Percentiles rank a stretch among this genome's conserved stretches.
These are phyloP conservation scores for Indicator indicator DNA, from an alignment of 2,113 vertebrate genomes.

Conservation along the genomic window DNA sequence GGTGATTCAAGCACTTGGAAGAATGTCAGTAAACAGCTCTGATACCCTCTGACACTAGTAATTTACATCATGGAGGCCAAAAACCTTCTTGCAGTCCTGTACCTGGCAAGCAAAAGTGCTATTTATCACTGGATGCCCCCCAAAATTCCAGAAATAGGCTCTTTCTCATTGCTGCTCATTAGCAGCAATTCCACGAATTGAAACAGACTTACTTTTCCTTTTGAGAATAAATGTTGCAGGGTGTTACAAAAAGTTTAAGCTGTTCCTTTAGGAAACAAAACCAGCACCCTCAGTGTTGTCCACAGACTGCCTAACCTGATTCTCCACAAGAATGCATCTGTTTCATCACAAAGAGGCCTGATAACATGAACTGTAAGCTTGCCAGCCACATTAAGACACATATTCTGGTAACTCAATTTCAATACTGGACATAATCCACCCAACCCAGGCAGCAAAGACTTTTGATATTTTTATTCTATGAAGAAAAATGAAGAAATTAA, in stretches of 20 bases:
- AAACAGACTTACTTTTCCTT: background rate
- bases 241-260: background rate
- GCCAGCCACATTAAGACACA: background rate
- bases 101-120: background rate
- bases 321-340: background rate
- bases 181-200: background rate
- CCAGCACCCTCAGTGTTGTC: background rate
- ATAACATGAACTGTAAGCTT: background rate
- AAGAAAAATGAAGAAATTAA: background rate
- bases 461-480: background rate
- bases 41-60: background rate
- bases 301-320: background rate
- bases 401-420: background rate
- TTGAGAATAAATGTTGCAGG: background rate
- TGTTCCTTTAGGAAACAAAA: background rate
- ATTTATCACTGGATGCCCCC: background rate
- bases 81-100: background rate
- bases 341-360: background rate
- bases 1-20: background rate
- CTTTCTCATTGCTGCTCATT: background rate
- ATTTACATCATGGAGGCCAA: background rate
- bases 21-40: background rate
- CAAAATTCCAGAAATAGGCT: background rate
- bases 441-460: background rate
- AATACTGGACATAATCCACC: background rate